These are phyloP conservation scores for Tychaedon coryphoeus DNA, from an alignment of 2,113 vertebrate genomes.

Conservation along the genomic window DNA sequence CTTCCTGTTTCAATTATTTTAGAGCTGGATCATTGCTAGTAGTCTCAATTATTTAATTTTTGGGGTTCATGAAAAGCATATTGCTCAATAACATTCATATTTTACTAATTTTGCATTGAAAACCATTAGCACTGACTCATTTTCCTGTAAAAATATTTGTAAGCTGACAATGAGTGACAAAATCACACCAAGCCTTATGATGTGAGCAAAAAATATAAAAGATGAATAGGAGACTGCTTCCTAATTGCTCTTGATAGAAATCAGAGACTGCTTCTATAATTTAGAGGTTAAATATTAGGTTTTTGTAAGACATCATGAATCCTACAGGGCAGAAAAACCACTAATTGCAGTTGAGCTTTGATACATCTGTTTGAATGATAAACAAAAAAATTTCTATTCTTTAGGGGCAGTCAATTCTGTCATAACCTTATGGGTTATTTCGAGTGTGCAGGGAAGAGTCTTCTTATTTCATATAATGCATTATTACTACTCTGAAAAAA, in stretches of 20 bases:
- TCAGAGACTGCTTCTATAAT: neutral
- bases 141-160: neutral
- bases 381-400: neutral
- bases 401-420: neutral
- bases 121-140: neutral
- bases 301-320: neutral
- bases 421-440: neutral
- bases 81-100: neutral
- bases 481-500: neutral
- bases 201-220: neutral
- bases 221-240: neutral
- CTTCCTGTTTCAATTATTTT: neutral
- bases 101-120: neutral
- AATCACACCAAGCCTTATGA: neutral
- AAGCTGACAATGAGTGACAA: neutral
- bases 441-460: neutral
- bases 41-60: neutral
- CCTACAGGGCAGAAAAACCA: neutral
- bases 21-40: neutral
- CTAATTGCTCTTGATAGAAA: neutral
- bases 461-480: neutral
- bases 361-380: neutral
- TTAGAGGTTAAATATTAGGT: neutral
- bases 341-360: neutral
- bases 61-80: neutral